Base-by-base conservation (phyloP, 2,113 vertebrate genomes). In the Urocitellus parryii region DNA sequence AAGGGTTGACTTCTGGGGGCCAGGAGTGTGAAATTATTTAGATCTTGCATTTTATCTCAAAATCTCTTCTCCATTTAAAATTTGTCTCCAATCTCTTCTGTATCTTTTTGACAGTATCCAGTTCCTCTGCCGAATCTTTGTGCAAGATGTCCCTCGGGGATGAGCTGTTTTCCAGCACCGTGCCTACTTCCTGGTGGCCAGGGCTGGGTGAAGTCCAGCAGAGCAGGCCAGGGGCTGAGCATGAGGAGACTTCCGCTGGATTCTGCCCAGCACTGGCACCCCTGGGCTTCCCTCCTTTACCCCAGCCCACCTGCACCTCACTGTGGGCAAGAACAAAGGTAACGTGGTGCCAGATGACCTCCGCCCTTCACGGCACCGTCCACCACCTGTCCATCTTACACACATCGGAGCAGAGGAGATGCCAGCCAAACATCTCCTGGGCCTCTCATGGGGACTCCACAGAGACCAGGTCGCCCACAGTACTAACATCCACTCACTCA, bases 161-260 rank as follows among this genome's bases (percentile, higher is more conserved):
- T 8, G 0, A 17, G 37, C 68, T 78, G 32, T 58, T 42, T 86
- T 65, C 45, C 29, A 25, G 53, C 53, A 13, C 11, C 3, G 34
- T 29, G 48, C 68, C 56, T 48, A 27, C 68, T 20, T 37, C 18
- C 4, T 0, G 7, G 4, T 34, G 45, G 25, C 5, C 0, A 0
- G n/a, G 37, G 48, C 53, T 1, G 9, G 45, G 82, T 5, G 16
- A 24, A 32, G 37, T 10, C 32, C 20, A 61, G 58, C 58, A 9
- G 80, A 65, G n/a, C 37, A 8, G 45, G 1, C 27, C 2, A 0
- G 1, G 29, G 37, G 34, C 51, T n/a, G 39, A 4, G 20, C 14
- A n/a, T 2, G 29, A 39, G 27, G 67, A 7, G 74, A 5, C 39
- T 4, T 18, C 51, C 16, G 14, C 51, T 53, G 10, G 51, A 16